Percentiles rank a stretch among this genome's conserved stretches.
These are phyloP conservation scores for Chironomus tepperi DNA, from an alignment of 1,140 invertebrate genomes.

Conservation along the genomic window DNA sequence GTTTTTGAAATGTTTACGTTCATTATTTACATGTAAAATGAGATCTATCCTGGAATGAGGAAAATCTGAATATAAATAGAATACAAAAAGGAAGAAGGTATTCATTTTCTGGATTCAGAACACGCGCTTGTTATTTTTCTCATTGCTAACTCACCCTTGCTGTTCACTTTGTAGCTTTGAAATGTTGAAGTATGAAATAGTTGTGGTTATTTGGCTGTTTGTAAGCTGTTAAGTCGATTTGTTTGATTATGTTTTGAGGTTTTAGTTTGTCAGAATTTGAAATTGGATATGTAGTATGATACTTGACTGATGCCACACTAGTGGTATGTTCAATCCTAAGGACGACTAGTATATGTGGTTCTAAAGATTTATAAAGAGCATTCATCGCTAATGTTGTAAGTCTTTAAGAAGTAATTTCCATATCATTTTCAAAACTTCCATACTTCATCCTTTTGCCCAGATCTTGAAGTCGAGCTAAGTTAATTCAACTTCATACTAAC, in stretches of 20 bases:
- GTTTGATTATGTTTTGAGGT: background rate
- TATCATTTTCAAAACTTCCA: too few species aligned
- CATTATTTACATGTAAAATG: background rate
- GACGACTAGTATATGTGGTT: too few species aligned
- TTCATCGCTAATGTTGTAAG: too few species aligned
- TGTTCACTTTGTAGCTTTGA: background rate
- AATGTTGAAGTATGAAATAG: background rate
- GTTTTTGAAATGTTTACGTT: background rate
- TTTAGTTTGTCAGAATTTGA: background rate
- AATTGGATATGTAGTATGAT: too few species aligned
- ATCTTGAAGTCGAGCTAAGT: too few species aligned
- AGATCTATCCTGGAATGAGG: background rate
- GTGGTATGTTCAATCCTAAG: too few species aligned
- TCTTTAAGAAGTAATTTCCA: too few species aligned
- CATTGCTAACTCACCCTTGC: background rate
- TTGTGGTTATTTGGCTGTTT: background rate
- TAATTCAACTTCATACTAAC: too few species aligned
- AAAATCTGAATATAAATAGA: background rate
- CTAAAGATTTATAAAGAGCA: too few species aligned
- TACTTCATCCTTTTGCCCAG: too few species aligned
- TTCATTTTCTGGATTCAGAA: background rate
- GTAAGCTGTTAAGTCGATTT: background rate
- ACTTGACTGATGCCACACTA: too few species aligned
- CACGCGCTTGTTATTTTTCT: slow-evolving; percentile 19
- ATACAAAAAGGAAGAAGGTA: background rate